Evolutionary conservation across 2,888 invertebrate species (phyloP), one percentile per base, ranked within the genome.

Genomic region (Ophioninae sp.): DNA sequence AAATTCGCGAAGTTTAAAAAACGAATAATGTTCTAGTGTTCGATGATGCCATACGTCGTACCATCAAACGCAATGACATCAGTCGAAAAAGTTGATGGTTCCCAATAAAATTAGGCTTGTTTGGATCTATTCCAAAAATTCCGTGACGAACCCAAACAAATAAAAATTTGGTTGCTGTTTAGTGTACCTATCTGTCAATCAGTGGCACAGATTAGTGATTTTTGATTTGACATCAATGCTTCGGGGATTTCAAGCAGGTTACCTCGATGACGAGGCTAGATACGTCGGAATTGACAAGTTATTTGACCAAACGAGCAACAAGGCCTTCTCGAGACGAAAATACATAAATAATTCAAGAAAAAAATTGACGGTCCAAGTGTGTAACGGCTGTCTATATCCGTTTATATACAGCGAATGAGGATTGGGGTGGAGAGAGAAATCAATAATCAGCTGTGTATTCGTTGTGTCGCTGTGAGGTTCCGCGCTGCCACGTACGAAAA

Each of bases 401-500:
- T 30, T 39, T 59, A 72, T 20, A 58, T 30, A 30, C 3, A 30
- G 30, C 71, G 23, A 59, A 7, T 39, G 37, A 72, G 59, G 59
- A 72, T 23, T 7, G 74, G 13, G 10, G 13, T 30, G 63, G 74
- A n/a, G 63, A 51, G 59, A 74, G 67, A 76, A 67, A 76, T 76
- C 76, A 76, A 76, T 76, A 76, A 76, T 67, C 76, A 76, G 23
- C 76, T 76, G 67, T 76, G 67, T 76, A 76, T 59, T 76, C 76
- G 67, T 76, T 23, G 39, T 76, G 76, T 67, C 76, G 22, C 56
- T 65, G 41, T 30, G 41, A 23, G 67, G 58, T 64, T 59, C 37
- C 51, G 63, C 22, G 74, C 64, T 64, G 51, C 64, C 64, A 64
- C 30, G 63, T 63, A 73, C 64, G 20, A 51, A 59, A 59, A 72